Evolutionary conservation across 2,797 vertebrate species (phyloP).

Genomic region (Galaxias olidus): DNA sequence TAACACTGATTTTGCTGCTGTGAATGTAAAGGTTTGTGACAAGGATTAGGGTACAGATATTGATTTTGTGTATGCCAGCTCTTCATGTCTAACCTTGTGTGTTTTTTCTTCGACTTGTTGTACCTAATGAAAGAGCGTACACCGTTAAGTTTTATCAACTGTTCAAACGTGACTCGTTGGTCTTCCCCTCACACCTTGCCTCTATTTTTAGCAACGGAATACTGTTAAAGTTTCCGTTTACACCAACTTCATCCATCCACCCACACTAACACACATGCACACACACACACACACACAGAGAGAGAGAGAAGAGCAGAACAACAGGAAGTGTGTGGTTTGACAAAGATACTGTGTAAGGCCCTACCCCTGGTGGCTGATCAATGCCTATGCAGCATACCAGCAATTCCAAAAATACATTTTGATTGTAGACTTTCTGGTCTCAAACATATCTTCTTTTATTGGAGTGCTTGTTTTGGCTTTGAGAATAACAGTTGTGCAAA

Average conservation of each 20-base stretch:
- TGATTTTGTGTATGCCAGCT: background rate
- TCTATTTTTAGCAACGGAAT: conserved; percentile 82
- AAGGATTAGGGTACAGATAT: background rate
- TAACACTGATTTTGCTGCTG: background rate
- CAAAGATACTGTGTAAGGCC: too few relatives aligned
- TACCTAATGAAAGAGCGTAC: background rate
- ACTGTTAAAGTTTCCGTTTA: conserved; percentile 83
- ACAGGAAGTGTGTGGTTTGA: conserved; percentile 70
- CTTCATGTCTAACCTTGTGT: background rate
- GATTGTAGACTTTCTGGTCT: too few relatives aligned
- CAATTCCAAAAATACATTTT: too few relatives aligned
- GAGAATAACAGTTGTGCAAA: too few relatives aligned
- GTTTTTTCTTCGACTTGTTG: background rate
- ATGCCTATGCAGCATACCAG: too few relatives aligned
- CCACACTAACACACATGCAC: conserved; percentile 9
- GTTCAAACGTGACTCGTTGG: conserved; percentile 4
- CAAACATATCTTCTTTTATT: too few relatives aligned
- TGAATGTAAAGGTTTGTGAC: too few relatives aligned
- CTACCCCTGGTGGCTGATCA: too few relatives aligned
- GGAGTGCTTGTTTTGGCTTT: too few relatives aligned
- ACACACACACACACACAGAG: too few relatives aligned
- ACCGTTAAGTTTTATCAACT: background rate
- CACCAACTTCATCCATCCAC: conserved; percentile 63
- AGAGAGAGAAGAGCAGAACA: conserved; percentile 73
- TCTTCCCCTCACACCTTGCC: conserved; percentile 32